A percentile compares a stretch with the other conserved stretches of the same genome.
Conservation (phyloP, 2,797 vertebrate species). For the Okamejei kenojei region DNA sequence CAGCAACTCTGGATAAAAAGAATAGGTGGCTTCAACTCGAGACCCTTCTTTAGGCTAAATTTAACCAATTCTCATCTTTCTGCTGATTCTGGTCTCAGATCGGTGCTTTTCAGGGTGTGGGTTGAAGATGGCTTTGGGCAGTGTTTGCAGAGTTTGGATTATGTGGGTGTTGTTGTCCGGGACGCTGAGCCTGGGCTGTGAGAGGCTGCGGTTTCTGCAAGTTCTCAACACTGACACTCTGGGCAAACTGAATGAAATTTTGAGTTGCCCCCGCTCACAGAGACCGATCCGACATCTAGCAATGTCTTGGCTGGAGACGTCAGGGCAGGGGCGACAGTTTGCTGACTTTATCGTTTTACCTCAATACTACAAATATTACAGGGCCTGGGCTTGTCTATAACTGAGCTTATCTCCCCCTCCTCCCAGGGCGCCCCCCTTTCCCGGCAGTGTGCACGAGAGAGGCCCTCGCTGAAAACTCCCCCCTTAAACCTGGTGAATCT, state of each 20-base stretch:
- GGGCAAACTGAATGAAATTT: neutral
- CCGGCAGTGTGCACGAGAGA: neutral
- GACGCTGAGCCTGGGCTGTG: neutral
- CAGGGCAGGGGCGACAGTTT: neutral
- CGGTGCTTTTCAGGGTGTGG: neutral
- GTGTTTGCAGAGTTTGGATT: neutral
- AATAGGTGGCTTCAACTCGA: no score
- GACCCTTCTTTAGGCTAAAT: no score
- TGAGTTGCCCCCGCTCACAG: neutral
- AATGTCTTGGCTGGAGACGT: neutral
- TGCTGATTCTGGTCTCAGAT: neutral
- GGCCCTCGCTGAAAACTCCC: neutral
- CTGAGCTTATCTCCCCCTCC: neutral
- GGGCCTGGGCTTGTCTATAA: neutral
- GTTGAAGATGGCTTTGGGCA: neutral
- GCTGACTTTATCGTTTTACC: neutral
- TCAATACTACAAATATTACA: neutral
- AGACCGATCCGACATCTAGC: neutral
- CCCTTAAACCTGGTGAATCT: neutral
- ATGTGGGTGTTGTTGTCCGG: neutral
- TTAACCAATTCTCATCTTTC: no score
- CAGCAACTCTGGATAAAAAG: no score
- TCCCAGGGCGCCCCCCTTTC: neutral
- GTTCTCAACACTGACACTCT: slow-evolving; percentile 12
- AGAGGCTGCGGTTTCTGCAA: slow-evolving; percentile 5